Conservation (phyloP, 2,888 invertebrate species). For the Polydesmus complanatus region DNA sequence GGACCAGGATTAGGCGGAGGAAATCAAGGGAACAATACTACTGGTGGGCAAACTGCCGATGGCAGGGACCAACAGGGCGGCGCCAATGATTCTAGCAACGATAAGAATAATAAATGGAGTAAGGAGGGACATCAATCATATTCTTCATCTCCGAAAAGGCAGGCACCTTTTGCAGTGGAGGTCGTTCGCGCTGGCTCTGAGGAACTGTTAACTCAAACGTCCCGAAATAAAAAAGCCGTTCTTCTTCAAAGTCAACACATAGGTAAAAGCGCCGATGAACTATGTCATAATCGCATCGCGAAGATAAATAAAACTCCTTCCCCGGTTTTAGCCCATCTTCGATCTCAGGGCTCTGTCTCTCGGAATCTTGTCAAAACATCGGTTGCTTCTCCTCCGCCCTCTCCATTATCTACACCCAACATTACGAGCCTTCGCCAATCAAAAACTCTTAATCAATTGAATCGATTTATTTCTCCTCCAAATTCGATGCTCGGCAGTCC, state of each 20-base stretch:
- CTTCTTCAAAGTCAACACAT: not conserved
- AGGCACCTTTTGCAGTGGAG: constrained; percentile 10
- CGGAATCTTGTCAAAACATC: not conserved
- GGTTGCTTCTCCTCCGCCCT: constrained; percentile 4
- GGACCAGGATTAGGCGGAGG: constrained; percentile 1
- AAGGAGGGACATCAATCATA: constrained; percentile 50
- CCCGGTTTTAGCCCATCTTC: not conserved
- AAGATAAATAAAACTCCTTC: not conserved
- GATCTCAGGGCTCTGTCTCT: not conserved
- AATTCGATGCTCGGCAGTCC: not conserved
- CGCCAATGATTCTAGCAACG: constrained; percentile 56
- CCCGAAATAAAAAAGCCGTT: not conserved
- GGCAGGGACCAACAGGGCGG: not conserved
- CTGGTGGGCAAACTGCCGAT: not conserved
- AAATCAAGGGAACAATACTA: not conserved
- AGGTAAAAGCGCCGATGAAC: not conserved
- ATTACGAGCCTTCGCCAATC: constrained; percentile 13
- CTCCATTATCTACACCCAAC: constrained; percentile 6
- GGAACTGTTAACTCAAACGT: not conserved
- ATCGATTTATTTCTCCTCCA: constrained; percentile 7
- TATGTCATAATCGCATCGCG: not conserved
- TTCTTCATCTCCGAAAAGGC: not conserved
- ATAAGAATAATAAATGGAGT: constrained; percentile 37
- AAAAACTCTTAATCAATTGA: constrained; percentile 10
- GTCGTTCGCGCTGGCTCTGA: not conserved